Conservation (phyloP, 2,113 vertebrate species). For the Tichodroma muraria region DNA sequence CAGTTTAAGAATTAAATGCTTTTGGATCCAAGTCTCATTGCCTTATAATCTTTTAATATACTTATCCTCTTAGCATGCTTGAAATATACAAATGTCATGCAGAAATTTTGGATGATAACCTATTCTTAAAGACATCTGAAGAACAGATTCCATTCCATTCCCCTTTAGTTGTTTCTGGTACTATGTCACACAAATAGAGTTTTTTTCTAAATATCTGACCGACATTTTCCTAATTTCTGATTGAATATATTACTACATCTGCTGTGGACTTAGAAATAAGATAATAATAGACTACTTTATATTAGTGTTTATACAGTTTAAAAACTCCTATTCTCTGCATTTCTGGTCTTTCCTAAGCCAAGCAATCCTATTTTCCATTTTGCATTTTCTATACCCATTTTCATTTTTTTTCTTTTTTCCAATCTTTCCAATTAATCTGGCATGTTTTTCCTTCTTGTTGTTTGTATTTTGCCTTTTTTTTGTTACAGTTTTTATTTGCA, state of each 20-base stretch:
- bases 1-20: background rate
- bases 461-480: background rate
- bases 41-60: conserved; percentile 11
- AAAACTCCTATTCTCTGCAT: background rate
- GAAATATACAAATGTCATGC: background rate
- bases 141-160: background rate
- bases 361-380: background rate
- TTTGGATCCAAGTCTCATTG: background rate
- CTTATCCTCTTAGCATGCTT: background rate
- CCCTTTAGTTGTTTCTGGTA: background rate
- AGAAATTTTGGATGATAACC: background rate
- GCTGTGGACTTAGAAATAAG: background rate
- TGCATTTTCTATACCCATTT: background rate
- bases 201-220: background rate
- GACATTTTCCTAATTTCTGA: background rate
- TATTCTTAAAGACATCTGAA: background rate
- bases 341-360: background rate
- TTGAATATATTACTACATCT: background rate
- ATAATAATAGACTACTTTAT: background rate
- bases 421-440: background rate
- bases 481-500: background rate
- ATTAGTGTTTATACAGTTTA: background rate
- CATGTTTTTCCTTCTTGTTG: background rate
- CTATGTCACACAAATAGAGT: background rate
- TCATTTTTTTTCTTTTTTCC: background rate